Base-by-base conservation (phyloP, 2,888 invertebrate species). In the Neoscelio sp. region DNA sequence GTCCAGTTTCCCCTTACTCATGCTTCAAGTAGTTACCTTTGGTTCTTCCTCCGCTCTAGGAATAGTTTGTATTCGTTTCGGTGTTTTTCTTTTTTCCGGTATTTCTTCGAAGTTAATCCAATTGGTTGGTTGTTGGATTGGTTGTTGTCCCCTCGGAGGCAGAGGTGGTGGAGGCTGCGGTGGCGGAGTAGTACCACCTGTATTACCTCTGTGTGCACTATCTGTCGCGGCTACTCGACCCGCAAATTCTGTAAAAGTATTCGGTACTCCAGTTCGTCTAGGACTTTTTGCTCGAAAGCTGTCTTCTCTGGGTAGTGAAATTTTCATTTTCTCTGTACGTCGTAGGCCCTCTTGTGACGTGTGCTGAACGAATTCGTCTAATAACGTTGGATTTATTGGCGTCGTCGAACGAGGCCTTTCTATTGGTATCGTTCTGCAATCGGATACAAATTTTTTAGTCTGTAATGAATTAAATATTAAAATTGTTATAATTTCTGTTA, bases 81-180 rank as follows among this genome's bases (percentile, higher is more conserved):
- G 95, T 78, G 95, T 94, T 90, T 96, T 95, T 62, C 96, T 92
- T 82, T 94, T 93, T 90, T 96, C 96, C 0, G 96, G 96, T 70
- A 96, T 95, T 86, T 96, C 96, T 87, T 96, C 95, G 88, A 96
- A 96, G 89, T 96, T 96, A 77, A 97, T 95, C 97, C 97, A 97
- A 83, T 95, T 95, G 1, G 70, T 58, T 26, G 75, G 64, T 33
- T 70, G 70, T 42, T 56, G 71, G 26, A 13, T 12, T 23, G 44
- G 12, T 89, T 88, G 78, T 83, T 79, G 81, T 33, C 73, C 82
- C 84, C 87, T 67, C 81, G 84, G 86, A 8, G 81, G 82, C n/a
- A 83, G 75, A 0, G 84, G 82, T 17, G 80, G 83, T 1, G 58
- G 65, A 17, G 58, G 56, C 15, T 64, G 74, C 6, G 80, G 82